Percentiles rank a stretch among this genome's conserved stretches.
These are phyloP conservation scores for Malurus alboscapulatus DNA, from an alignment of 2,113 vertebrate species.

Conservation along the genomic window DNA sequence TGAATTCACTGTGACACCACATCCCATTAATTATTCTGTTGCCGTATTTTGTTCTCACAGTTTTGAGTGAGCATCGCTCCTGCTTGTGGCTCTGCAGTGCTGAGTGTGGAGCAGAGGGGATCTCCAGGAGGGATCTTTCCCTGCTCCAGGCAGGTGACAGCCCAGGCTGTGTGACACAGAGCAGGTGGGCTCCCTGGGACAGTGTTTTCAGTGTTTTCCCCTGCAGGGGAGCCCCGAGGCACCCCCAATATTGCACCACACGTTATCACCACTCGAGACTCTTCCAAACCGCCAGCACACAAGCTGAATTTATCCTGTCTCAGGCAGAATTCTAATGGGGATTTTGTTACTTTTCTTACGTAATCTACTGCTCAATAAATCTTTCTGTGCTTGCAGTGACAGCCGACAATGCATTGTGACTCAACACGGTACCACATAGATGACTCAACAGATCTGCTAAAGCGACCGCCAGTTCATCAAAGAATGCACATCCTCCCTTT, in stretches of 20 bases:
- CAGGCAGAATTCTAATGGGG: not conserved
- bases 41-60: not conserved
- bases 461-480: not conserved
- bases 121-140: not conserved
- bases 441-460: conserved; percentile 10
- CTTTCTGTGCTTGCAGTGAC: not conserved
- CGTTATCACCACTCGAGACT: not conserved
- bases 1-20: not conserved
- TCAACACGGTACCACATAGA: not conserved
- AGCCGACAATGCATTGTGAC: not conserved
- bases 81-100: not conserved
- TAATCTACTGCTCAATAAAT: not conserved
- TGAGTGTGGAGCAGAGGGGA: not conserved
- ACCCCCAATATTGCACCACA: not conserved
- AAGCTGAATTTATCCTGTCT: not conserved
- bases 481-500: not conserved
- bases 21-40: not conserved
- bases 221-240: not conserved
- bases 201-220: not conserved
- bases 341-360: not conserved
- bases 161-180: not conserved
- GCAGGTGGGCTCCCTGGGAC: not conserved
- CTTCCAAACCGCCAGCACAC: not conserved
- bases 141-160: not conserved
- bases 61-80: accelerated